Evolutionary conservation across 2,888 invertebrate species (phyloP).

Genomic region (Drosophila tripunctata): DNA sequence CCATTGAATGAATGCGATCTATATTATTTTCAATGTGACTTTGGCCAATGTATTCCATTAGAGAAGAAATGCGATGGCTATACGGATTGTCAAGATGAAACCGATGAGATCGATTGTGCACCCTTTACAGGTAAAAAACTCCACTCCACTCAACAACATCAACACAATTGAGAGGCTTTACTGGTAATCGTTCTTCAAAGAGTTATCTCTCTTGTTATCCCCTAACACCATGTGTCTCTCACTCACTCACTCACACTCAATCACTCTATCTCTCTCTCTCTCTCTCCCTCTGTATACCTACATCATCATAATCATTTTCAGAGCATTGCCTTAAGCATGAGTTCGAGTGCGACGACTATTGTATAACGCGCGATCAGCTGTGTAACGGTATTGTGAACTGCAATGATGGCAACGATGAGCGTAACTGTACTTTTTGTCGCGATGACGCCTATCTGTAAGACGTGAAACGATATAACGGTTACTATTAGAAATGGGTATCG

Average conservation of each 20-base stretch:
- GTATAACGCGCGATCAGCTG: slow-evolving; percentile 86
- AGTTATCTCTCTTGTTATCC: neutral
- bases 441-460: slow-evolving; percentile 84
- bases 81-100: slow-evolving; percentile 87
- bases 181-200: slow-evolving; percentile 1
- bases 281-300: neutral
- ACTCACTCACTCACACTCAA: slow-evolving; percentile 10
- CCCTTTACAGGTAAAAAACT: slow-evolving; percentile 81
- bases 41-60: slow-evolving; percentile 83
- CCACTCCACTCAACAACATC: neutral
- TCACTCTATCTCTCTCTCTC: neutral
- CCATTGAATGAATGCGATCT: slow-evolving; percentile 80
- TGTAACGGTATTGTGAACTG: slow-evolving; percentile 85
- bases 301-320: slow-evolving; percentile 59
- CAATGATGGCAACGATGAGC: slow-evolving; percentile 86
- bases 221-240: slow-evolving; percentile 9
- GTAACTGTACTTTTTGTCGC: slow-evolving; percentile 84
- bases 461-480: slow-evolving; percentile 5
- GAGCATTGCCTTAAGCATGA: slow-evolving; percentile 84
- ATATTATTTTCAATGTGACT: slow-evolving; percentile 83
- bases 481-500: neutral
- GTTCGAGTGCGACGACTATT: slow-evolving; percentile 87
- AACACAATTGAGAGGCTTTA: neutral
- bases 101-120: slow-evolving; percentile 86
- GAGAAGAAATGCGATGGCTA: slow-evolving; percentile 87